These are phyloP conservation scores for Oikopleura albicans DNA, from an alignment of 23 tunicate species.

Conservation along the genomic window DNA sequence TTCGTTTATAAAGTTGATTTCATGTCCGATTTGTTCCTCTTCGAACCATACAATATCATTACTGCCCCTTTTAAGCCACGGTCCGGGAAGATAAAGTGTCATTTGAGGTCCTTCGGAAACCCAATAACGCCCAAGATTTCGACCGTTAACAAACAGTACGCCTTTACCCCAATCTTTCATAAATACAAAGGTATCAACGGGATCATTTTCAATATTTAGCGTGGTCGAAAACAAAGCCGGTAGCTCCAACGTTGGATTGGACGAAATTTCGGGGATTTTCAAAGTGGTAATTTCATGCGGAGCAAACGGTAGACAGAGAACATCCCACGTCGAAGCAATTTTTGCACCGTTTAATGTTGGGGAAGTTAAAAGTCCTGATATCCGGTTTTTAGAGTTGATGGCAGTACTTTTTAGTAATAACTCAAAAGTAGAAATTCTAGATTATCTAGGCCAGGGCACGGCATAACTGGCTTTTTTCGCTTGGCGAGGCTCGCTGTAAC, in stretches of 20 bases:
- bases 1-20: no score
- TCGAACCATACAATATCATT: slow-evolving; percentile 36
- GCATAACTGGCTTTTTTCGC: no score
- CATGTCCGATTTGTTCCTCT: slow-evolving; percentile 21
- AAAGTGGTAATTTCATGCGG: neutral
- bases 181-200: slow-evolving; percentile 43
- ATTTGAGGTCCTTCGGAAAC: neutral
- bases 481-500: no score
- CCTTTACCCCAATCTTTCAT: slow-evolving; percentile 10
- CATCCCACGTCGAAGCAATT: neutral
- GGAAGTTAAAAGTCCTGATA: no score
- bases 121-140: neutral
- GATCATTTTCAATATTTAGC: slow-evolving; percentile 19
- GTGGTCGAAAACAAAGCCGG: slow-evolving; percentile 31
- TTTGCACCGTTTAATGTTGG: neutral
- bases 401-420: no score
- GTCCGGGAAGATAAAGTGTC: neutral
- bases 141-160: neutral
- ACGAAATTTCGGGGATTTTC: no score
- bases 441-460: no score
- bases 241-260: no score
- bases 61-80: neutral
- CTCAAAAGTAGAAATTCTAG: no score
- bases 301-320: neutral
- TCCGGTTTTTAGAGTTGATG: no score